Conservation (phyloP, 2,797 vertebrate genomes). For the Tangara arthus region DNA sequence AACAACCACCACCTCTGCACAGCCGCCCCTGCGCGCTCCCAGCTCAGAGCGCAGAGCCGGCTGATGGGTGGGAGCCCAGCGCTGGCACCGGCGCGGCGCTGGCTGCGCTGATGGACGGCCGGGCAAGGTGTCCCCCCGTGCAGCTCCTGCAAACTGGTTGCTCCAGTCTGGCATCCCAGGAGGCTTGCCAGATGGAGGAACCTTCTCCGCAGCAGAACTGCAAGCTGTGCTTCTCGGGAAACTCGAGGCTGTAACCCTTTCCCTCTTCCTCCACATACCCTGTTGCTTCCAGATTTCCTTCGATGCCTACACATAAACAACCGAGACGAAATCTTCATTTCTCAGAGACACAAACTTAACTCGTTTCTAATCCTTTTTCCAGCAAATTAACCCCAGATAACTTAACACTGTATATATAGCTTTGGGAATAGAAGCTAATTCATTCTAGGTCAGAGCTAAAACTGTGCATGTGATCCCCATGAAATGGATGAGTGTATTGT, state of each 20-base stretch:
- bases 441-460: constrained; percentile 44
- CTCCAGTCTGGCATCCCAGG: constrained; percentile 67
- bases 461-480: neutral
- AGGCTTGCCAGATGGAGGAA: constrained; percentile 62
- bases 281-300: constrained; percentile 48
- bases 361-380: constrained; percentile 25
- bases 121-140: constrained; percentile 33
- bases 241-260: constrained; percentile 58
- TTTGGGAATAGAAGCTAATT: constrained; percentile 35
- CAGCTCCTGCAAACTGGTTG: constrained; percentile 52
- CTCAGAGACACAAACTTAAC: neutral
- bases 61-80: neutral
- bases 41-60: neutral
- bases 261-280: constrained; percentile 49
- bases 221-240: constrained; percentile 63
- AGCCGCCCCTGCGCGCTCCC: rapidly evolving
- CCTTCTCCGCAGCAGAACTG: constrained; percentile 50
- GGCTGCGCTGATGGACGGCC: neutral
- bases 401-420: neutral
- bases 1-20: neutral
- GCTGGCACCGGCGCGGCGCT: neutral
- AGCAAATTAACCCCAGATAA: constrained; percentile 48
- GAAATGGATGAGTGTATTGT: neutral
- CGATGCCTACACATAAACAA: neutral
- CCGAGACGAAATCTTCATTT: neutral